These are phyloP conservation scores for Pilophorus perplexus DNA, from an alignment of 2,888 invertebrate species.

Conservation along the genomic window DNA sequence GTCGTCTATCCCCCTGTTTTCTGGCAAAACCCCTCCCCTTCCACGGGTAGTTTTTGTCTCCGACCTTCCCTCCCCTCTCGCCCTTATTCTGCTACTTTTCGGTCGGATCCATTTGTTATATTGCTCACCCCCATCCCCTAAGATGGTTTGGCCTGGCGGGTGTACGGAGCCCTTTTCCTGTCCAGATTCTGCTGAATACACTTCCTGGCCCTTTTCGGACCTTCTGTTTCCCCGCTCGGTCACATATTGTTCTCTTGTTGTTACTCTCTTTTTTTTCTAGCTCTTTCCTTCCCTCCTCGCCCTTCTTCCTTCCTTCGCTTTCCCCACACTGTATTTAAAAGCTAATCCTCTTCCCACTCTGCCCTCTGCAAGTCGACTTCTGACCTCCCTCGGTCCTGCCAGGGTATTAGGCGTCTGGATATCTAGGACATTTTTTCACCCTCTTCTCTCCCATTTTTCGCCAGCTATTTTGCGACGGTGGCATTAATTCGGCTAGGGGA, in stretches of 20 bases:
- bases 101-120: slow-evolving; percentile 48
- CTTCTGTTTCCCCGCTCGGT: slow-evolving; percentile 44
- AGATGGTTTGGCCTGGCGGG: no score
- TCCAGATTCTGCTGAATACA: slow-evolving; percentile 49
- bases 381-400: slow-evolving; percentile 30
- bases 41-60: slow-evolving; percentile 22
- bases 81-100: slow-evolving; percentile 4
- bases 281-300: neutral
- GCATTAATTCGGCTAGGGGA: no score
- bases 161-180: slow-evolving; percentile 43
- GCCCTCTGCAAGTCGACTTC: neutral
- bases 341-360: slow-evolving; percentile 34
- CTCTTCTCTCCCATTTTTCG: slow-evolving; percentile 21
- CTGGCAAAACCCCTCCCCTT: slow-evolving; percentile 8
- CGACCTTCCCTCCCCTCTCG: neutral
- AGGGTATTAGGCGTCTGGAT: slow-evolving; percentile 25
- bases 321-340: slow-evolving; percentile 43
- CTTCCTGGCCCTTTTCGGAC: slow-evolving; percentile 46
- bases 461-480: neutral
- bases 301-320: neutral
- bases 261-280: slow-evolving; percentile 29
- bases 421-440: slow-evolving; percentile 36
- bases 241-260: slow-evolving; percentile 46
- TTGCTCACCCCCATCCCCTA: slow-evolving; percentile 49
- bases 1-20: slow-evolving; percentile 1